Conservation (phyloP, 2,888 invertebrate genomes). For the Megalurothrips usitatus region DNA sequence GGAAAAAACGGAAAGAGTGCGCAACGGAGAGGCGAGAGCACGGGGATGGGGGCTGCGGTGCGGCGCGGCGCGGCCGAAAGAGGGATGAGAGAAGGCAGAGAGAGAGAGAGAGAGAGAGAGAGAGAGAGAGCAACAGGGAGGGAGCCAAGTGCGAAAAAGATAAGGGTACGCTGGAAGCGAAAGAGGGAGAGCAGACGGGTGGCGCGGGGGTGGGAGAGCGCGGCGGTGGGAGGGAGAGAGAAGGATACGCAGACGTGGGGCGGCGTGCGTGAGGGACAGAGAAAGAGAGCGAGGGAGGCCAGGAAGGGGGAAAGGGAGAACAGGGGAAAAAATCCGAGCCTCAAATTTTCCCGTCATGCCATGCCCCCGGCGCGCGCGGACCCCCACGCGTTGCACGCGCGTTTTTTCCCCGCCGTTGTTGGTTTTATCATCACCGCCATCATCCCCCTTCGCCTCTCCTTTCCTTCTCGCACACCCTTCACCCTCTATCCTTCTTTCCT, state of each 20-base stretch:
- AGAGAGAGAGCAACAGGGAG: neutral
- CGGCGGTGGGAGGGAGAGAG: neutral
- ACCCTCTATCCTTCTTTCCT: neutral
- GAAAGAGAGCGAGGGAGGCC: neutral
- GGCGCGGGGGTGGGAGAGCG: neutral
- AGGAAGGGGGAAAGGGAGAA: neutral
- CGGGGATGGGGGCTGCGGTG: neutral
- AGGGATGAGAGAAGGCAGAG: neutral
- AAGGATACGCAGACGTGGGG: neutral
- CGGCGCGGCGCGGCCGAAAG: neutral
- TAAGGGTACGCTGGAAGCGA: slow-evolving; percentile 5
- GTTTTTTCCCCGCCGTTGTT: neutral
- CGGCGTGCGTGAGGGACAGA: neutral
- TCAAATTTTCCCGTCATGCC: slow-evolving; percentile 19
- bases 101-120: neutral
- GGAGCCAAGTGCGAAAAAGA: neutral
- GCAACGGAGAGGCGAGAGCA: neutral
- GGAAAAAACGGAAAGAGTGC: slow-evolving; percentile 24
- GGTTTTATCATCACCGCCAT: neutral
- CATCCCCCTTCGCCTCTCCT: neutral
- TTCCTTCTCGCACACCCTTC: neutral
- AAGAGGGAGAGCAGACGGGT: slow-evolving; percentile 12
- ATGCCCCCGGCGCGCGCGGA: neutral
- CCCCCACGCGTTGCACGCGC: neutral
- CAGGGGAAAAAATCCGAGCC: neutral